These are phyloP conservation scores for Metaphire vulgaris DNA, from an alignment of 1,140 invertebrate species.

Conservation along the genomic window DNA sequence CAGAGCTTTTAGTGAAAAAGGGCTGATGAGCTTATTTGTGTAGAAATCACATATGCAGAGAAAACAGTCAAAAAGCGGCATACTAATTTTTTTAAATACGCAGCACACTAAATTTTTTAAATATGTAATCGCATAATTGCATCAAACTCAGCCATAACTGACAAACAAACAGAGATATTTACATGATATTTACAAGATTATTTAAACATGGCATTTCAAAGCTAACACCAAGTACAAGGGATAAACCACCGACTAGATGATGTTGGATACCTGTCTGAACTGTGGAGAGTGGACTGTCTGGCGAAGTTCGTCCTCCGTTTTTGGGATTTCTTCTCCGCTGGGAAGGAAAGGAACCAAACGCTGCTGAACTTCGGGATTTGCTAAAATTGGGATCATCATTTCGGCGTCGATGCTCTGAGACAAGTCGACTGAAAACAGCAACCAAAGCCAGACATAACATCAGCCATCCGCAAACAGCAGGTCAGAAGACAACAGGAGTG, in stretches of 20 bases:
- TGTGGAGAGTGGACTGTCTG: slow-evolving; percentile 78
- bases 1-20: no score
- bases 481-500: no score
- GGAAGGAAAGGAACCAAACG: slow-evolving; percentile 56
- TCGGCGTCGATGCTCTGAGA: slow-evolving; percentile 69
- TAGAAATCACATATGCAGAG: no score
- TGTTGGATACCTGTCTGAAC: slow-evolving; percentile 78
- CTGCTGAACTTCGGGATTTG: slow-evolving; percentile 60
- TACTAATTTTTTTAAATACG: not conserved
- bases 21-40: no score
- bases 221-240: not conserved
- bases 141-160: not conserved
- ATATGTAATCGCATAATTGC: no score
- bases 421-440: slow-evolving; percentile 60
- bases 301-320: slow-evolving; percentile 61
- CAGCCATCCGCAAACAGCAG: no score
- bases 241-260: not conserved
- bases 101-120: no score
- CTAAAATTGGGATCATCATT: slow-evolving; percentile 62
- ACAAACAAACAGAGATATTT: no score
- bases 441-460: no score
- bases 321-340: slow-evolving; percentile 65
- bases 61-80: not conserved
- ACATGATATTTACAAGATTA: not conserved
- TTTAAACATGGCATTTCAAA: not conserved